phyloP scores from a whole-genome alignment of 1,140 invertebrate species.

The Zaprionus gabonicus region DNA sequence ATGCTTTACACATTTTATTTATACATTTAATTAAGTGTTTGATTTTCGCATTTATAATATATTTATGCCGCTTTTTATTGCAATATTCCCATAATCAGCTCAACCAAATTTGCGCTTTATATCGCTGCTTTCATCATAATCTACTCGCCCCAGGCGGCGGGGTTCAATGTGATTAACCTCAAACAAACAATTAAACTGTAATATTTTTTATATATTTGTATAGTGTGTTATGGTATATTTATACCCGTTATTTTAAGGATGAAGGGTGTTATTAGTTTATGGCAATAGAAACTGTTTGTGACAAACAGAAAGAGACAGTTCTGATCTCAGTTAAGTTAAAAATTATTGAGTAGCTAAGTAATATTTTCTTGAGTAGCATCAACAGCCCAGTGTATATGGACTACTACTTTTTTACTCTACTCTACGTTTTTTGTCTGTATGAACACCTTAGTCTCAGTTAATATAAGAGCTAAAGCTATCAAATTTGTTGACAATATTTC shows the following conservation, averaged over 20 bases:
- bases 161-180: background rate
- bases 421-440: no score
- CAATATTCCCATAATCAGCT: background rate
- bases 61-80: background rate
- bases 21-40: slow-evolving; percentile 26
- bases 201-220: no score
- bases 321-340: no score
- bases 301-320: no score
- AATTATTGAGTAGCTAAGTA: no score
- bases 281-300: no score
- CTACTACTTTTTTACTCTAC: no score
- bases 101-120: background rate
- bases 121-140: background rate
- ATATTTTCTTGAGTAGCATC: no score
- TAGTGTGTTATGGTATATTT: no score
- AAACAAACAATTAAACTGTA: background rate
- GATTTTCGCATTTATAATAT: background rate
- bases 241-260: background rate
- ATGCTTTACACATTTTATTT: slow-evolving; percentile 19
- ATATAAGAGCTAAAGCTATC: background rate
- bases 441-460: no score
- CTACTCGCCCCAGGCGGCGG: no score
- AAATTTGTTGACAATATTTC: background rate
- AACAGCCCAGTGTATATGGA: fast-evolving
- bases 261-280: background rate